phyloP scores from a whole-genome alignment of 2,888 invertebrate species.

The Crocallis elinguaria region DNA sequence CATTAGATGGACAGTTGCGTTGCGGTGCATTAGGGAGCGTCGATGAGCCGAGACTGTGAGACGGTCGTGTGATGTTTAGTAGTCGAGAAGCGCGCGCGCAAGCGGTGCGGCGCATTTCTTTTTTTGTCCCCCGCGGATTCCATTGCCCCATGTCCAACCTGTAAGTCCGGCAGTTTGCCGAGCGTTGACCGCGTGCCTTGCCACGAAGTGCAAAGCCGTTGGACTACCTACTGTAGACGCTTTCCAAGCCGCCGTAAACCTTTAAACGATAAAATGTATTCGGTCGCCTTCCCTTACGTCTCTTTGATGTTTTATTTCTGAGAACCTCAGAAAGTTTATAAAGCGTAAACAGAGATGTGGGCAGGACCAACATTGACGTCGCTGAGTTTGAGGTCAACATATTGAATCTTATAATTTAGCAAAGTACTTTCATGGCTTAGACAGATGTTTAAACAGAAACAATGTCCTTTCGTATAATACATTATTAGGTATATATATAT shows the following conservation, averaged over 20 bases:
- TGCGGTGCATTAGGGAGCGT: not conserved
- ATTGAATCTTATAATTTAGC: too few species aligned
- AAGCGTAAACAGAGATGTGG: not conserved
- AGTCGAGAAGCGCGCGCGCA: conserved; percentile 63
- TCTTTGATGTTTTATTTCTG: conserved; percentile 21
- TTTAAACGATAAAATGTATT: conserved; percentile 14
- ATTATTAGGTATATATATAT: too few species aligned
- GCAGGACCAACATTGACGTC: not conserved
- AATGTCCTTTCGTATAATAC: too few species aligned
- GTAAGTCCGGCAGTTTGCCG: conserved; percentile 83
- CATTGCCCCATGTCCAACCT: conserved; percentile 81
- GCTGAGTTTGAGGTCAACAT: not conserved
- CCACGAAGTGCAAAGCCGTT: conserved; percentile 70
- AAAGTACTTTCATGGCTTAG: too few species aligned
- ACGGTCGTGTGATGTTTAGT: conserved; percentile 54
- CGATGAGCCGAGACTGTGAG: conserved; percentile 18
- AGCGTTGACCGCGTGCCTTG: conserved; percentile 78
- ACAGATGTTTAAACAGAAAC: too few species aligned
- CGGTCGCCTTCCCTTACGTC: not conserved
- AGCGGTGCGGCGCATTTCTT: conserved; percentile 67
- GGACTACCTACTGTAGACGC: conserved; percentile 67
- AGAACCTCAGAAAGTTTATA: conserved; percentile 8
- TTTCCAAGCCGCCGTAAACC: conserved; percentile 58
- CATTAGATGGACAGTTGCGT: too few species aligned
- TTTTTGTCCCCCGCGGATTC: conserved; percentile 81